Evolutionary conservation across 2,888 invertebrate species (phyloP), one percentile per base, ranked within the genome.

Genomic region (Habrosyne pyritoides): DNA sequence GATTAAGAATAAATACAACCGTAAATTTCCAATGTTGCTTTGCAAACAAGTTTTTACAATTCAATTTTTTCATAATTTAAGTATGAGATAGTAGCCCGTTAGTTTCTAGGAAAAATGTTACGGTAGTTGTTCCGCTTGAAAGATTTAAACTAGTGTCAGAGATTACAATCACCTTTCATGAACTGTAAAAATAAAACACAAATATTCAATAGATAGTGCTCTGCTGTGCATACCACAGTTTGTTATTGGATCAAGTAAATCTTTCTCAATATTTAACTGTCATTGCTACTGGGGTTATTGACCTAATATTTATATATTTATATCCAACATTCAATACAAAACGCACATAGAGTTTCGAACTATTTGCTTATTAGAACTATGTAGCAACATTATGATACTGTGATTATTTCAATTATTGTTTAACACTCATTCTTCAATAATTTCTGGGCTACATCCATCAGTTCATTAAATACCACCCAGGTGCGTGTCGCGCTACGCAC

Each of bases 61-160:
- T 36, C 4, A 5, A 42, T 42, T 42, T 28, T 18, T 28, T 18
- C 4, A 49, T 28, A 28, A 47, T 49, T 49, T 49, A 49, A n/a
- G 48, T 48, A 18, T 24, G 21, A 33, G 53, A n/a, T 47, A 24
- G 26, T 24, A 52, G 47, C 47, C 66, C 67, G 70, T 70, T 65
- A 66, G 63, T 61, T 72, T 60, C 50, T 14, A 66, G 61, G 60
- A 75, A 73, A 74, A 75, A 76, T 69, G 77, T 69, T 65, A 66
- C 73, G 69, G 75, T 70, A 71, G 73, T 67, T 63, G 77, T 76
- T 75, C 75, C 71, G 79, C 77, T 76, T 75, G 56, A 73, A 63
- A 74, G 75, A 72, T 66, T 70, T 66, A 66, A 68, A 69, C 68
- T 69, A 66, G 66, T 71, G 70, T 69, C 65, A 60, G 60, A 73